Conservation (phyloP, 1,140 invertebrate genomes). For the Zaprionus africanus region DNA sequence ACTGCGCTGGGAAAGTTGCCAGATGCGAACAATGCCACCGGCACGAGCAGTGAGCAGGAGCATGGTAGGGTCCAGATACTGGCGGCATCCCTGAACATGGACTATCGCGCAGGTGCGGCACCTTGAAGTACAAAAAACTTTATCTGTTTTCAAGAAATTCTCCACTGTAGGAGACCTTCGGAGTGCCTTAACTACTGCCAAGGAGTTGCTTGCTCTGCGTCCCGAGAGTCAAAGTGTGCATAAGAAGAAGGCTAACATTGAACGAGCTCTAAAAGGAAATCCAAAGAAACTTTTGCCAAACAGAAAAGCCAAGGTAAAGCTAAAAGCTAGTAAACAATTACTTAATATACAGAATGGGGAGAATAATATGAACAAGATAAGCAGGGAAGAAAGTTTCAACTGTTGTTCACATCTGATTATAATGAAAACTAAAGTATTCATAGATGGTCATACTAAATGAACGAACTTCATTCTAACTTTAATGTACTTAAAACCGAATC, state of each 20-base stretch:
- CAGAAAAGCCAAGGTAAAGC: conserved; percentile 45
- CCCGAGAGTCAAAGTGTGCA: conserved; percentile 46
- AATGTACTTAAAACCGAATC: no score
- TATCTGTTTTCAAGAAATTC: conserved; percentile 6
- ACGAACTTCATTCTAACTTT: no score
- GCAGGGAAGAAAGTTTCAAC: not conserved
- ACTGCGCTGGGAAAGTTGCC: conserved; percentile 65
- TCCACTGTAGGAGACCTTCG: conserved; percentile 54
- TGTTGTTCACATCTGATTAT: no score
- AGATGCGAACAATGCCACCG: conserved; percentile 39
- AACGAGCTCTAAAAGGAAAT: conserved; percentile 33
- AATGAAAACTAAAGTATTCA: no score
- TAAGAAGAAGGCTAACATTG: conserved; percentile 60
- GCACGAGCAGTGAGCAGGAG: conserved; percentile 34
- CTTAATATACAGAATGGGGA: not conserved
- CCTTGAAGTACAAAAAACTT: conserved; percentile 25
- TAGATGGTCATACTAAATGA: no score
- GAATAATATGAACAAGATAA: not conserved
- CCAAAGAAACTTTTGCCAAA: conserved; percentile 23
- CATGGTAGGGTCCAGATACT: conserved; percentile 57
- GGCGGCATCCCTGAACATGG: conserved; percentile 54
- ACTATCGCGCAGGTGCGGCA: conserved; percentile 67
- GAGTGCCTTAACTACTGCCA: conserved; percentile 49
- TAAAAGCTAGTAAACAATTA: conserved; percentile 25
- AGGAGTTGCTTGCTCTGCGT: conserved; percentile 55